Evolutionary conservation across 2,888 invertebrate genomes (phyloP), one percentile per base, ranked within the genome.

Genomic region (Theodoxus fluviatilis): DNA sequence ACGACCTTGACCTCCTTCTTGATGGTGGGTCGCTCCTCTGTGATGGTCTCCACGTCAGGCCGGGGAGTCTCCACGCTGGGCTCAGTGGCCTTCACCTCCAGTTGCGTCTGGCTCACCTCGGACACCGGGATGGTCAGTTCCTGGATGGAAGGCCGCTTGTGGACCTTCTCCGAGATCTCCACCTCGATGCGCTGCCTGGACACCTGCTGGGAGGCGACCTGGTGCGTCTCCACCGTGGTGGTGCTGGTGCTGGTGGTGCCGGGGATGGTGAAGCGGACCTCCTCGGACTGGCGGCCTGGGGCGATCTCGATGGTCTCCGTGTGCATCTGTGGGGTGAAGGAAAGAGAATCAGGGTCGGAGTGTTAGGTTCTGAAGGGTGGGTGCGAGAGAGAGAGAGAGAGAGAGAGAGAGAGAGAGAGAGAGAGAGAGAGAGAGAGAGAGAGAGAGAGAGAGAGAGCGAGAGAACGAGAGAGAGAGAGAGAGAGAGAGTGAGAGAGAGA

Each of bases 271-370:
- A 82, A 70, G 66, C 77, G 73, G 6, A 82, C 75, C 52, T 79
- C 77, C 65, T 81, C 75, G 33, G 82, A 81, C 35, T 76, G 74
- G 38, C 79, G 79, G 37, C 79, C 79, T 31, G 75, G 78, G 4
- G 78, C 74, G n/a, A 84, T 82, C 71, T 84, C 83, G 47, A 83
- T 82, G 1, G 84, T 84, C 68, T 83, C 83, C 66, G 77, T 83
- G 63, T 83, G 83, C 7, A 72, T 73, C 66, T 82, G 78, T 37
- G 74, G 73, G 22, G 76, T 63, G 22, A 35, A 67, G n/a, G n/a
- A n/a, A n/a, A n/a, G n/a, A n/a, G n/a, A n/a, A n/a, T n/a, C n/a
- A n/a, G n/a, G n/a, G n/a, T n/a, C n/a, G n/a, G n/a, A n/a, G n/a
- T n/a, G n/a, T n/a, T n/a, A n/a, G n/a, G n/a, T n/a, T n/a, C n/a